Percentiles rank a stretch among this genome's conserved stretches.
Conservation (phyloP, 2,797 vertebrate species). For the Apogon hyalosoma region DNA sequence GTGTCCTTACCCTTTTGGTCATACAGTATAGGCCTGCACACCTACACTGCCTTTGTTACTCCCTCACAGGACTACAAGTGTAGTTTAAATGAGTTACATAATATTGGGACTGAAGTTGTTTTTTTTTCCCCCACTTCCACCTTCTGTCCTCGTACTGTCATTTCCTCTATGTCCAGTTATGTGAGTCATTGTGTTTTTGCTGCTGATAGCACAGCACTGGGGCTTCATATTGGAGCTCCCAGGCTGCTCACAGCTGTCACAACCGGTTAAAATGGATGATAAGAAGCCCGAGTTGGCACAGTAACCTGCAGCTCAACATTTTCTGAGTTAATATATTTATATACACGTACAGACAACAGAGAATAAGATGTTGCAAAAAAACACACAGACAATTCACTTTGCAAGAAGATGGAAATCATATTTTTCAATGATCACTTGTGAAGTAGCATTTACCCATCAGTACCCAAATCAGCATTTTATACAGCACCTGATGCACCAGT, state of each 20-base stretch:
- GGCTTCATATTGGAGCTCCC: slow-evolving; percentile 14
- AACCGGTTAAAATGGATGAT: background rate
- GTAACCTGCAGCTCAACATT: background rate
- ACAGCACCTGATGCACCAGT: no score
- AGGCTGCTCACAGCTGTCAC: slow-evolving; percentile 34
- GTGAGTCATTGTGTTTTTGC: slow-evolving; percentile 17
- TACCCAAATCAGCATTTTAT: no score
- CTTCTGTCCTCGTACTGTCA: background rate
- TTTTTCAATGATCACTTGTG: no score
- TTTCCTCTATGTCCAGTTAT: background rate
- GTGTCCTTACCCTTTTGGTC: no score
- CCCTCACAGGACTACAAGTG: no score
- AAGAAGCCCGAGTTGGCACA: background rate
- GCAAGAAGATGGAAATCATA: no score
- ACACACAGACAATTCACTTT: background rate
- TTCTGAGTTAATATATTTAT: background rate
- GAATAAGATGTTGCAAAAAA: background rate
- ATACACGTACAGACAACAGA: background rate
- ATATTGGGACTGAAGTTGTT: background rate
- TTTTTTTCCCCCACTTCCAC: background rate
- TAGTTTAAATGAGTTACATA: no score
- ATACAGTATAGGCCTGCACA: no score
- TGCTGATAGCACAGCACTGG: slow-evolving; percentile 19
- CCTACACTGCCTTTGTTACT: no score
- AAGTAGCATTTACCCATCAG: background rate